Conservation (phyloP, 2,113 vertebrate species). For the Glaucidium brasilianum region DNA sequence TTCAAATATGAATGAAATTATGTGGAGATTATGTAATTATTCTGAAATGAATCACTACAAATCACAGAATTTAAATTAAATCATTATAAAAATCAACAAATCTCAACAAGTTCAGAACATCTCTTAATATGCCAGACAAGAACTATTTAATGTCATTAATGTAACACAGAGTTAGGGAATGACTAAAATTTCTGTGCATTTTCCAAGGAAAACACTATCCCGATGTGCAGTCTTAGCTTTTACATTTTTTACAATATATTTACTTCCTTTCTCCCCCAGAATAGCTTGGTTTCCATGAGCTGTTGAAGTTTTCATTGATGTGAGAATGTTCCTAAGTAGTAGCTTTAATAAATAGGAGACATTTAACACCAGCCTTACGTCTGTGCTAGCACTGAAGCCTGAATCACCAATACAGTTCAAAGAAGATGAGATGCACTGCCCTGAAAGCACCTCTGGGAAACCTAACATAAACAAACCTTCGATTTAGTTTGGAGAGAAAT, state of each 20-base stretch:
- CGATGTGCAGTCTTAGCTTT: neutral
- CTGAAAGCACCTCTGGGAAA: neutral
- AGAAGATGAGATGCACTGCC: neutral
- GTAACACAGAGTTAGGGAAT: neutral
- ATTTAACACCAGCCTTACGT: neutral
- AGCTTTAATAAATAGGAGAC: neutral
- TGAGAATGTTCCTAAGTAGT: neutral
- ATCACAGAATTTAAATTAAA: constrained; percentile 29
- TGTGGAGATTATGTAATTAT: neutral
- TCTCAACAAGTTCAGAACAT: neutral
- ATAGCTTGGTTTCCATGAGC: neutral
- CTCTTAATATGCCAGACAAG: neutral
- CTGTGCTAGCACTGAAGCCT: neutral
- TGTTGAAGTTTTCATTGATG: neutral
- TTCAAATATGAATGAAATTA: neutral
- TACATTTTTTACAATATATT: neutral
- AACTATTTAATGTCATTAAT: neutral
- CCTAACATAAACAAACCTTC: neutral
- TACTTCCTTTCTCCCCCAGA: neutral
- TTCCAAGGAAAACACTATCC: neutral
- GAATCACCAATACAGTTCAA: neutral
- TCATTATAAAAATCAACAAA: constrained; percentile 34
- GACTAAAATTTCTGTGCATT: neutral
- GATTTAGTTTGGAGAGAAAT: neutral
- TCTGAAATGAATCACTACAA: constrained; percentile 38